Evolutionary conservation across 1,140 invertebrate genomes (phyloP), one percentile per base, ranked within the genome.

Genomic region (Aphis craccivora): DNA sequence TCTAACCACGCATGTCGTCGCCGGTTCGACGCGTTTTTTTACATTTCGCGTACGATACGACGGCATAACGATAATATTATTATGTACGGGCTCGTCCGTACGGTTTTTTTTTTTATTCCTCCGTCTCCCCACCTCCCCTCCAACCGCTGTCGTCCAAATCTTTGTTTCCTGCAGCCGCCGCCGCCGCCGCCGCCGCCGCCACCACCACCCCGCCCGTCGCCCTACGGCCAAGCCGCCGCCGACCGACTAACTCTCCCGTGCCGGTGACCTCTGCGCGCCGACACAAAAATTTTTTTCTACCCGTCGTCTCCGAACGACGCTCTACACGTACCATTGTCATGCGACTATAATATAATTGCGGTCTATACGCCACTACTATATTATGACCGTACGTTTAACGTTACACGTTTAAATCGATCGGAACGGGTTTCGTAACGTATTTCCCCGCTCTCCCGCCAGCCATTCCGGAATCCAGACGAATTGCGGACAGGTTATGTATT

Each of bases 111-210:
- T 76, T 76, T 76, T 35, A 76, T 76, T 76, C n/a, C 60, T 51
- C 48, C 53, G 22, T 51, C 18, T 51, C 48, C 2, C 14, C 60
- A 8, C 55, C 30, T 30, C 30, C 4, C 30, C 60, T 1, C 22
- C 22, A 35, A 7, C 20, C 22, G 81, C 81, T 3, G 3, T 9
- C 81, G 2, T 11, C 35, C 20, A 7, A 37, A 83, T 83, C 81
- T 83, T 83, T 83, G 81, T 83, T 83, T 84, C 83, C 83, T 43
- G 83, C 11, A 40, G 30, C n/a, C 60, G 60, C n/a, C 60, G 60
- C 25, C 55, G 53, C 8, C 51, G 1, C 25, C 55, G 53, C 8
- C 51, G 1, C 51, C 51, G 20, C 51, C 55, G 14, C 30, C 8
- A 60, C 55, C 55, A 67, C 30, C 30, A 5, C 60, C 60, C 60